Conservation (phyloP, 2,113 vertebrate species). For the Pangasianodon hypophthalmus region DNA sequence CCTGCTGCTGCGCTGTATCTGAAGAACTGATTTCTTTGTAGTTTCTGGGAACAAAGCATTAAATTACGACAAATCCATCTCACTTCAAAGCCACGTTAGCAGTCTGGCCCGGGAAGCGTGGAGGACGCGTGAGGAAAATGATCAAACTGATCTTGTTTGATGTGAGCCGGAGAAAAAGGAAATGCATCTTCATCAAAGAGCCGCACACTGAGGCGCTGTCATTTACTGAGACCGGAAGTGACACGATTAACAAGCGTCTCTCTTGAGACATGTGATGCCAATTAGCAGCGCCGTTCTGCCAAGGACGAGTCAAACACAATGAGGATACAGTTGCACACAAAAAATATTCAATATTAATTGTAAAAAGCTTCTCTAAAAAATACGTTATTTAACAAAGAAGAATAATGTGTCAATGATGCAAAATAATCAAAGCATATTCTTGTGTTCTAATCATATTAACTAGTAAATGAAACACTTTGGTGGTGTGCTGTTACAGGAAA, state of each 20-base stretch:
- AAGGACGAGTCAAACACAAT: neutral
- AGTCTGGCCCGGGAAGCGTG: slow-evolving; percentile 19
- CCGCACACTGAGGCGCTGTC: neutral
- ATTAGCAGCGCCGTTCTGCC: neutral
- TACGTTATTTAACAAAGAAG: neutral
- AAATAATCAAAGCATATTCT: neutral
- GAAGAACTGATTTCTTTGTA: slow-evolving; percentile 47
- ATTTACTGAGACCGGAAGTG: slow-evolving; percentile 25
- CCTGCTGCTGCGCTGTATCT: neutral
- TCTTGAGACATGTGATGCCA: neutral
- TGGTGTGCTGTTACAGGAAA: neutral
- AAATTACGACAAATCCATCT: slow-evolving; percentile 49
- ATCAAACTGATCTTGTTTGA: slow-evolving; percentile 55
- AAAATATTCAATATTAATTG: neutral
- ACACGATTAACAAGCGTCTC: slow-evolving; percentile 10
- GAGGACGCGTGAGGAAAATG: slow-evolving; percentile 37
- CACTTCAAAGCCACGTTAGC: slow-evolving; percentile 55
- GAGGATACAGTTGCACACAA: neutral
- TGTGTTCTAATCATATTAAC: neutral
- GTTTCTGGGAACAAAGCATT: slow-evolving; percentile 48
- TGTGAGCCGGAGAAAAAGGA: slow-evolving; percentile 31
- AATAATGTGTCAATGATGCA: neutral
- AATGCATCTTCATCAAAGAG: slow-evolving; percentile 30
- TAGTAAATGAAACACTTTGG: neutral
- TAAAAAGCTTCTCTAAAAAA: neutral